Conservation (phyloP, 2,888 invertebrate genomes). For the Drosophila nigritarsus region DNA sequence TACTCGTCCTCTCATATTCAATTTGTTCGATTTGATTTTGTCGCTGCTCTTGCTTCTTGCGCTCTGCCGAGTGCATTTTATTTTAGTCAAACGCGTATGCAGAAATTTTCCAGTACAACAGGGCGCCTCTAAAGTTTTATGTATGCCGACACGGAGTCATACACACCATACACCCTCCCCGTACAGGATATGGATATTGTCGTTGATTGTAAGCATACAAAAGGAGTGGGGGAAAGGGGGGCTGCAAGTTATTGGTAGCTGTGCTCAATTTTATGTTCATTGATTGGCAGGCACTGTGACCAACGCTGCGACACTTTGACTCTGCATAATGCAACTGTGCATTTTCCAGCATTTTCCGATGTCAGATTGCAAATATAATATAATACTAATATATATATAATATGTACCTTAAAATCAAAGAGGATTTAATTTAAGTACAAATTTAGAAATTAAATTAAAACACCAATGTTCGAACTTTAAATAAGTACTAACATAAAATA, state of each 20-base stretch:
- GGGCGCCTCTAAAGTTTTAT: constrained; percentile 73
- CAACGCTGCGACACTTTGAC: constrained; percentile 43
- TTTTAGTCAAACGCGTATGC: constrained; percentile 71
- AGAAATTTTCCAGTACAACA: constrained; percentile 65
- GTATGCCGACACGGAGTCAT: constrained; percentile 32
- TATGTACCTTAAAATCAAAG: no score
- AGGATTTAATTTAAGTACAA: no score
- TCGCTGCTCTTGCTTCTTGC: constrained; percentile 44
- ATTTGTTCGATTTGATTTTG: constrained; percentile 77
- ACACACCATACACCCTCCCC: background rate
- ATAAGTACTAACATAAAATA: no score
- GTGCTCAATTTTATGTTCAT: constrained; percentile 73
- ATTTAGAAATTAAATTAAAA: no score
- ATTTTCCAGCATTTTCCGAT: background rate
- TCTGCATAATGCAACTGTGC: constrained; percentile 29
- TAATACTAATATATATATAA: background rate
- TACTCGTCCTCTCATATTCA: constrained; percentile 61
- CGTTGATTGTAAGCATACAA: constrained; percentile 42
- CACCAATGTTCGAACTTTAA: no score
- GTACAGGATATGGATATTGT: constrained; percentile 47
- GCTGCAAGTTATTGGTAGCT: constrained; percentile 13
- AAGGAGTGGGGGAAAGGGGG: background rate
- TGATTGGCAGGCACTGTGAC: constrained; percentile 62
- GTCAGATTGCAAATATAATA: background rate
- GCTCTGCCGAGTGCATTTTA: constrained; percentile 65